Conservation (phyloP, 1,140 invertebrate species). For the Listronotus oregonensis region DNA sequence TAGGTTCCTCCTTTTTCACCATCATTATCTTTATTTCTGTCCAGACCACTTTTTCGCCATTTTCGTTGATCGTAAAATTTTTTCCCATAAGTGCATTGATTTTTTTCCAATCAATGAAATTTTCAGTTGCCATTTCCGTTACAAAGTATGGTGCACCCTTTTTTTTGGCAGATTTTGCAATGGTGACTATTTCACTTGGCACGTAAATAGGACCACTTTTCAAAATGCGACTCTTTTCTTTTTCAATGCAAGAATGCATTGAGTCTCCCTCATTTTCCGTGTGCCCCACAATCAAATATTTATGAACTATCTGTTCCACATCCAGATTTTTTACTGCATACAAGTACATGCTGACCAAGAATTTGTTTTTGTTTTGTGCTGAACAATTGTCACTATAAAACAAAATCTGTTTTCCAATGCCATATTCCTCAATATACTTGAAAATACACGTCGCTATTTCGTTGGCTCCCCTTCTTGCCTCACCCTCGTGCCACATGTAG, state of each 20-base stretch:
- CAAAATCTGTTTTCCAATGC: too few species aligned
- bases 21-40: slow-evolving; percentile 45
- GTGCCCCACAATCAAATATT: slow-evolving; percentile 52
- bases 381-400: slow-evolving; percentile 52
- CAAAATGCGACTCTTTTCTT: slow-evolving; percentile 44
- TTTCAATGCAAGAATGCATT: slow-evolving; percentile 54
- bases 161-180: slow-evolving; percentile 30
- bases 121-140: slow-evolving; percentile 17
- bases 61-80: slow-evolving; percentile 42
- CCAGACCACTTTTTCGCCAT: slow-evolving; percentile 36
- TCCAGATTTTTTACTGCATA: slow-evolving; percentile 45
- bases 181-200: slow-evolving; percentile 30
- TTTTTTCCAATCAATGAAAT: slow-evolving; percentile 32
- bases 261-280: slow-evolving; percentile 56
- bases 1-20: slow-evolving; percentile 27
- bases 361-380: slow-evolving; percentile 56
- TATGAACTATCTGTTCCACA: slow-evolving; percentile 11
- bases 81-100: slow-evolving; percentile 32
- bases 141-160: slow-evolving; percentile 23
- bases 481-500: too few species aligned
- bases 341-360: slow-evolving; percentile 47
- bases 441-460: too few species aligned
- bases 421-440: too few species aligned
- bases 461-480: too few species aligned
- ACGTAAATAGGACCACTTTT: slow-evolving; percentile 48